Percentiles rank a stretch among this genome's conserved stretches.
Evolutionary conservation across 1,140 invertebrate genomes (phyloP).

Genomic region (Drosophila orena): DNA sequence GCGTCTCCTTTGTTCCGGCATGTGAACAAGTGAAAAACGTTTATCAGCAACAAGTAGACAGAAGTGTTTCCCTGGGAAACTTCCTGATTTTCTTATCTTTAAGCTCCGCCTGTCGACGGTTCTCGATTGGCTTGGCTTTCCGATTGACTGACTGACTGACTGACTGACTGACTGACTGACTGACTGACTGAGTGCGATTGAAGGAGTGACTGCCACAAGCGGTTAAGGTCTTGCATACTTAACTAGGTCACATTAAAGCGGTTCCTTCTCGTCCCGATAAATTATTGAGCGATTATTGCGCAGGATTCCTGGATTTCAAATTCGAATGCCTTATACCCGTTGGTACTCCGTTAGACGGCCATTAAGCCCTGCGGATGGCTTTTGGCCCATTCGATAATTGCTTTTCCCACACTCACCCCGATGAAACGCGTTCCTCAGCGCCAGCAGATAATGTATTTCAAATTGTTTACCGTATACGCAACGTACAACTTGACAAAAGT

Average conservation of each 20-base stretch:
- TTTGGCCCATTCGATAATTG: constrained; percentile 7
- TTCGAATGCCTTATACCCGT: not conserved
- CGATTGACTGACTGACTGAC: constrained; percentile 48
- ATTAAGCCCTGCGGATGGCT: not conserved
- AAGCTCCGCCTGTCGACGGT: constrained; percentile 29
- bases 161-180: constrained; percentile 10
- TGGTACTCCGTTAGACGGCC: not conserved
- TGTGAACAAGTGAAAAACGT: constrained; percentile 41
- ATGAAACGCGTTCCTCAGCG: constrained; percentile 13
- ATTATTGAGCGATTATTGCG: constrained; percentile 38
- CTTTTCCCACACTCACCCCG: constrained; percentile 1
- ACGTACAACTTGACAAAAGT: constrained; percentile 39
- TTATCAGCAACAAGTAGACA: constrained; percentile 71
- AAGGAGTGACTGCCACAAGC: constrained; percentile 26
- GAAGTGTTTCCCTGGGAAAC: constrained; percentile 26
- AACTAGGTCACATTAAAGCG: constrained; percentile 14
- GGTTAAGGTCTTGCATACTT: constrained; percentile 41
- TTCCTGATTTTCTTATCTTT: constrained; percentile 22
- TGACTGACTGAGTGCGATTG: constrained; percentile 5
- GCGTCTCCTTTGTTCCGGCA: constrained; percentile 9
- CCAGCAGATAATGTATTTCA: constrained; percentile 38
- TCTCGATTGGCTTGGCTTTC: constrained; percentile 40
- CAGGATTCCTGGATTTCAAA: constrained; percentile 2
- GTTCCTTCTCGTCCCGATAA: constrained; percentile 40
- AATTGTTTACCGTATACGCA: constrained; percentile 52